phyloP scores from a whole-genome alignment of 2,113 vertebrate genomes.

The Marmota flaviventris region DNA sequence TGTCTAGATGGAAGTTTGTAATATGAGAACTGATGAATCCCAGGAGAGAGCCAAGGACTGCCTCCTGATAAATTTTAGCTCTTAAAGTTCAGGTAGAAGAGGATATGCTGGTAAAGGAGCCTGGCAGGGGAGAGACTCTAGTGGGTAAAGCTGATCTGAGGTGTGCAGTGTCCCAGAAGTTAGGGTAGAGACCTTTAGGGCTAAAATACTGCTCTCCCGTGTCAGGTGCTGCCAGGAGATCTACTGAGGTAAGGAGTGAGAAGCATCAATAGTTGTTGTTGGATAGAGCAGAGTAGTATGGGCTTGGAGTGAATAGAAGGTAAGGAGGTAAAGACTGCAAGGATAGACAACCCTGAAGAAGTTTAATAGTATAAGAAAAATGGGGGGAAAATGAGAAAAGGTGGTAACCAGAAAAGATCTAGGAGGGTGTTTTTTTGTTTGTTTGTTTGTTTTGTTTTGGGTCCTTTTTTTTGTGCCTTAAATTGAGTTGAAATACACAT shows the following conservation, averaged over 20 bases:
- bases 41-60: not conserved
- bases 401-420: not conserved
- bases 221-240: not conserved
- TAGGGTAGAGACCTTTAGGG: not conserved
- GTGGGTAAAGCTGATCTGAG: not conserved
- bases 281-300: not conserved
- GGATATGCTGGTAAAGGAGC: not conserved
- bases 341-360: not conserved
- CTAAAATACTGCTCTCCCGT: not conserved
- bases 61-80: slow-evolving; percentile 36
- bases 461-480: not conserved
- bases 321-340: not conserved
- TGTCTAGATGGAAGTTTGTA: not conserved
- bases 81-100: not conserved
- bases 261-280: not conserved
- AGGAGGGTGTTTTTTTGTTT: not conserved
- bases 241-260: not conserved
- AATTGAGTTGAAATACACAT: slow-evolving; percentile 8
- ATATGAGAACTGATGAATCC: not conserved
- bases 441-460: too few relatives aligned
- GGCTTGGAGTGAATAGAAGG: not conserved
- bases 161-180: not conserved
- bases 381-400: not conserved
- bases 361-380: slow-evolving; percentile 7
- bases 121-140: not conserved